Percentiles rank a stretch among this genome's conserved stretches.
Conservation (phyloP, 2,113 vertebrate species). For the Pelodiscus sinensis region DNA sequence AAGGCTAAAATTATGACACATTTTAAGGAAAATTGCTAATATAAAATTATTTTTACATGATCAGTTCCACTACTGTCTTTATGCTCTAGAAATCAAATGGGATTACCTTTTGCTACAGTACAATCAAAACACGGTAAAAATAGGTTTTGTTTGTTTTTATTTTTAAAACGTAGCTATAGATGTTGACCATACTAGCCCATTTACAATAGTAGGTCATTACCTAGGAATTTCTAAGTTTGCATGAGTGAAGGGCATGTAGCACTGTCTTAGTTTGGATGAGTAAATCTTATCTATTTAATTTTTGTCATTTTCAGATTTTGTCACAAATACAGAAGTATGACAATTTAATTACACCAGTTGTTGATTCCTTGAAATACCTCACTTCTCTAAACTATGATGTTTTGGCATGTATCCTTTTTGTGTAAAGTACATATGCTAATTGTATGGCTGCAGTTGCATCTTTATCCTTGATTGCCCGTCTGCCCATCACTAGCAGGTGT, state of each 20-base stretch:
- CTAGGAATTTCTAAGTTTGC: background rate
- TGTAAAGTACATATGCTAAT: fast-evolving
- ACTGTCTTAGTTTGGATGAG: background rate
- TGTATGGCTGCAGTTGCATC: background rate
- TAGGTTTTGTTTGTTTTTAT: background rate
- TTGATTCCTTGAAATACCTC: slow-evolving; percentile 99
- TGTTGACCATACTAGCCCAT: background rate
- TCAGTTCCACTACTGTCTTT: background rate
- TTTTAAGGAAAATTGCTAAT: background rate
- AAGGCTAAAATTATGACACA: background rate
- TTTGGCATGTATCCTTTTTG: slow-evolving; percentile 97
- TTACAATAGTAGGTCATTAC: background rate
- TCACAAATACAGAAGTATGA: slow-evolving; percentile 99
- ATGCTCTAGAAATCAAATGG: background rate
- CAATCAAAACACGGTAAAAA: background rate
- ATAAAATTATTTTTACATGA: fast-evolving
- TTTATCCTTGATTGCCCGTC: background rate
- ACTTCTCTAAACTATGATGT: slow-evolving; percentile 98
- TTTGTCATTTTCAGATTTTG: slow-evolving; percentile 86
- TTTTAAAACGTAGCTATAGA: background rate
- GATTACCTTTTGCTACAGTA: background rate
- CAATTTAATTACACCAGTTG: slow-evolving; percentile 97
- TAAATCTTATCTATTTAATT: slow-evolving; percentile 12
- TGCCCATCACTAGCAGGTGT: background rate
- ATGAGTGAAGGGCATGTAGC: background rate